A percentile compares a stretch with the other conserved stretches of the same genome.
Conservation (phyloP, 2,797 vertebrate genomes). For the Tokudaia muenninki region DNA sequence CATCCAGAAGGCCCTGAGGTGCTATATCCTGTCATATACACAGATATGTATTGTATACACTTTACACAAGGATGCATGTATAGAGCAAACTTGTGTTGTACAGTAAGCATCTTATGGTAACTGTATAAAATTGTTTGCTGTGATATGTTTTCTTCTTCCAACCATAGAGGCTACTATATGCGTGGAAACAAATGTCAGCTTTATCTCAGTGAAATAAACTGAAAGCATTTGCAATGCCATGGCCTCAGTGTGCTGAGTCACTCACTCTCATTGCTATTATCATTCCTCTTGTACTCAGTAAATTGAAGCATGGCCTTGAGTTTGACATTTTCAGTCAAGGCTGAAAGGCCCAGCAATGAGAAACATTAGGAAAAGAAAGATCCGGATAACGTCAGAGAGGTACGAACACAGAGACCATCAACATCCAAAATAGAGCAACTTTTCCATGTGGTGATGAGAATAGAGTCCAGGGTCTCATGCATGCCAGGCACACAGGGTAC, state of each 20-base stretch:
- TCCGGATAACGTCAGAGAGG: neutral
- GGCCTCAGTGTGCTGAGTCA: slow-evolving; percentile 5
- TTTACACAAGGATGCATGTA: no score
- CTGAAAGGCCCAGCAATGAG: neutral
- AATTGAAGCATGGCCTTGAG: slow-evolving; percentile 1
- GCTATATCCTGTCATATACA: neutral
- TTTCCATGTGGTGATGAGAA: neutral
- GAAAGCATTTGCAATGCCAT: neutral
- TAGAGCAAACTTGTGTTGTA: slow-evolving; percentile 1
- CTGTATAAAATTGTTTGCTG: neutral
- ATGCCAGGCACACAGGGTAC: neutral
- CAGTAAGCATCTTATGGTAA: neutral
- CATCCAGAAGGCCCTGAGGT: neutral
- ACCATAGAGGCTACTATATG: neutral
- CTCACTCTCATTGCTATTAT: neutral
- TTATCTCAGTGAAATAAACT: slow-evolving; percentile 1
- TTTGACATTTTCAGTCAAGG: neutral
- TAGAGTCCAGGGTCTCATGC: neutral
- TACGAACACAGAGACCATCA: neutral
- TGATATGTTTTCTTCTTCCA: slow-evolving; percentile 48
- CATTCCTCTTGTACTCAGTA: neutral
- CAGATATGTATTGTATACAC: neutral
- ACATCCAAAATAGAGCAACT: neutral
- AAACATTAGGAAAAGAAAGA: neutral
- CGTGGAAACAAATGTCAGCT: slow-evolving; percentile 24